Evolutionary conservation across 2,797 vertebrate genomes (phyloP).

Genomic region (Kryptopterus vitreolus): DNA sequence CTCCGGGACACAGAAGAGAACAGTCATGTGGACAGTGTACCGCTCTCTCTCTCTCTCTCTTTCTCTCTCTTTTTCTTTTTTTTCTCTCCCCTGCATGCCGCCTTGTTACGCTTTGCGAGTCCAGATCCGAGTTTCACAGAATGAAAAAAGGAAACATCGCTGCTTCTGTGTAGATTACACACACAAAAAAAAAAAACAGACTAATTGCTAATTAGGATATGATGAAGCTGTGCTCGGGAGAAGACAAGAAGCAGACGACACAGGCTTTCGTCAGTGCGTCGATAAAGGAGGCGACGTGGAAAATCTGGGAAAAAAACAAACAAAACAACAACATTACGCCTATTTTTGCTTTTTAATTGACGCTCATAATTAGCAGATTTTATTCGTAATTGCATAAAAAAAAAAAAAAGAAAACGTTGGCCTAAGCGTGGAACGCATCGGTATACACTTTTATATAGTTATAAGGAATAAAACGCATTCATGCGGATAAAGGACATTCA

Average conservation of each 20-base stretch:
- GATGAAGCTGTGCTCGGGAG: not conserved
- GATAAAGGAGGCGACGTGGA: not conserved
- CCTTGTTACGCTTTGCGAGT: not conserved
- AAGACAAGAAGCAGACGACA: not conserved
- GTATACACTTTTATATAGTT: not conserved
- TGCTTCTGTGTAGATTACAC: not conserved
- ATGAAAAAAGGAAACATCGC: conserved; percentile 5
- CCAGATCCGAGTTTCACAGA: not conserved
- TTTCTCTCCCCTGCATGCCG: not conserved
- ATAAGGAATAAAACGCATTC: too few relatives aligned
- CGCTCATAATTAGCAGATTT: not conserved
- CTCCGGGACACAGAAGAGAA: conserved; percentile 20
- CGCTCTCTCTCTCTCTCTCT: not conserved
- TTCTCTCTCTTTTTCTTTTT: too few relatives aligned
- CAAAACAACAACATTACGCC: too few relatives aligned
- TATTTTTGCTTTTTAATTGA: too few relatives aligned
- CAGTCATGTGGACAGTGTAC: conserved; percentile 13
- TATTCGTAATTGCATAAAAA: too few relatives aligned
- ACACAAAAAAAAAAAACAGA: too few relatives aligned
- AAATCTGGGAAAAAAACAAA: too few relatives aligned
- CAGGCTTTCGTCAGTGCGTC: not conserved
- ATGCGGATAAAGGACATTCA: not conserved
- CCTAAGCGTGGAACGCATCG: too few relatives aligned
- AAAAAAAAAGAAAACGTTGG: too few relatives aligned
- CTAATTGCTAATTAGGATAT: conserved; percentile 8